These are phyloP conservation scores for Pseudochirops cupreus DNA, from an alignment of 2,797 vertebrate genomes.

Conservation along the genomic window DNA sequence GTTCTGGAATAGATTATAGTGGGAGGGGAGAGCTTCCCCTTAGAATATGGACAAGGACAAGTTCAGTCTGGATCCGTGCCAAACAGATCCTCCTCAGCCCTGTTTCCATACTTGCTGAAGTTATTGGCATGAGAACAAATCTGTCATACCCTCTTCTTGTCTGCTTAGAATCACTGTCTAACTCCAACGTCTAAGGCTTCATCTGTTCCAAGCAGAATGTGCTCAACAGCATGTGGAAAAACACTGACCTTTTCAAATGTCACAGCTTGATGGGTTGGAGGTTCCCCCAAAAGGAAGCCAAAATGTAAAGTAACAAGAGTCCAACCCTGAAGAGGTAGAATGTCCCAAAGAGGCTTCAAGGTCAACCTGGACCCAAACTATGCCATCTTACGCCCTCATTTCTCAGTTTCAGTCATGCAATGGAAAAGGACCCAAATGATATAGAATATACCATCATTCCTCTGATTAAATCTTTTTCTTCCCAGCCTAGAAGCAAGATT, in stretches of 20 bases:
- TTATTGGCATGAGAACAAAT: not conserved
- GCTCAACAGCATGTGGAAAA: constrained; percentile 38
- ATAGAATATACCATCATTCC: not conserved
- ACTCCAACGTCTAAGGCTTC: not conserved
- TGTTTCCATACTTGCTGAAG: constrained; percentile 16
- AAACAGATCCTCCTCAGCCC: constrained; percentile 18
- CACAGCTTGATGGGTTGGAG: not conserved
- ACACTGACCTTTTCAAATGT: constrained; percentile 59
- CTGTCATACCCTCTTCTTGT: not conserved
- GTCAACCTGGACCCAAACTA: not conserved
- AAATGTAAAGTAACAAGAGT: not conserved
- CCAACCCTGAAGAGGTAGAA: constrained; percentile 45
- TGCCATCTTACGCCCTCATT: not conserved
- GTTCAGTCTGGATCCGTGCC: not conserved
- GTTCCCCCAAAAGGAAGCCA: constrained; percentile 4
- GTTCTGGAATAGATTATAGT: not conserved
- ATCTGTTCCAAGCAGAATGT: constrained; percentile 39
- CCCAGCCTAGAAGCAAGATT: not conserved
- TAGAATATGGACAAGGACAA: not conserved
- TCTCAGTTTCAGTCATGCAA: not conserved
- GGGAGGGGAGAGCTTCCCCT: not conserved
- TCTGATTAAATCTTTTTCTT: not conserved
- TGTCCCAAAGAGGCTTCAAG: constrained; percentile 15
- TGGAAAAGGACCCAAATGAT: not conserved
- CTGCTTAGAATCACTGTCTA: not conserved